Conservation (phyloP, 1,140 invertebrate genomes). For the Neoseiulus cucumeris region DNA sequence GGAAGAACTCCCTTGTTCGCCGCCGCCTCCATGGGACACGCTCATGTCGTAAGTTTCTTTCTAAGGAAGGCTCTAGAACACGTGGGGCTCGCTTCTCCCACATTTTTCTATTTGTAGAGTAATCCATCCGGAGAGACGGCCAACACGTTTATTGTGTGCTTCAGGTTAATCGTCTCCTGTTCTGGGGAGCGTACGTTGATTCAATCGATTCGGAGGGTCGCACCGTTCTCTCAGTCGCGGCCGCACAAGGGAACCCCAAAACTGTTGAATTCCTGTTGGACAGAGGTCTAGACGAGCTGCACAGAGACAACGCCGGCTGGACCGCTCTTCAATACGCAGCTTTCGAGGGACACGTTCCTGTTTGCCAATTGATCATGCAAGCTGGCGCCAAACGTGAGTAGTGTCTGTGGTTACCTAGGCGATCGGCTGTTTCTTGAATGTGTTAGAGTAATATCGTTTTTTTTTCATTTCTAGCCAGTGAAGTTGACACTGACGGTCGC, state of each 20-base stretch:
- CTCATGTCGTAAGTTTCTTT: slow-evolving; percentile 40
- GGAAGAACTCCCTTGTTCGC: slow-evolving; percentile 54
- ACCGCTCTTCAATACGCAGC: slow-evolving; percentile 76
- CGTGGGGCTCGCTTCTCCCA: too few species aligned
- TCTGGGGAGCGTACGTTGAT: slow-evolving; percentile 73
- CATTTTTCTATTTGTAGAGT: too few species aligned
- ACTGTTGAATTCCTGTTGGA: slow-evolving; percentile 72
- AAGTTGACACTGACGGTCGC: slow-evolving; percentile 82
- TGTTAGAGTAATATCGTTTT: background rate
- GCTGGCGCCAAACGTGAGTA: slow-evolving; percentile 48
- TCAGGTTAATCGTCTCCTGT: slow-evolving; percentile 41
- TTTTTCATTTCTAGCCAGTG: slow-evolving; percentile 38
- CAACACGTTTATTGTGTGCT: too few species aligned
- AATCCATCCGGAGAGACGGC: too few species aligned
- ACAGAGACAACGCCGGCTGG: slow-evolving; percentile 65
- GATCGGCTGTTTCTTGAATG: background rate
- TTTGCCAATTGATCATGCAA: slow-evolving; percentile 62
- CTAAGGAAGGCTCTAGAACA: too few species aligned
- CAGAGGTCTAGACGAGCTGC: slow-evolving; percentile 68
- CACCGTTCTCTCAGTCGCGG: slow-evolving; percentile 54
- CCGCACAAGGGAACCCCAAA: slow-evolving; percentile 56
- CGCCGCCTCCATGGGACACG: slow-evolving; percentile 64
- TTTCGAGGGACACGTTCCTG: slow-evolving; percentile 74
- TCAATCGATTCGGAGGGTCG: slow-evolving; percentile 73
- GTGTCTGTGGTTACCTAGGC: background rate